These are phyloP conservation scores for Gadus chalcogrammus DNA, from an alignment of 2,113 vertebrate species.

Conservation along the genomic window DNA sequence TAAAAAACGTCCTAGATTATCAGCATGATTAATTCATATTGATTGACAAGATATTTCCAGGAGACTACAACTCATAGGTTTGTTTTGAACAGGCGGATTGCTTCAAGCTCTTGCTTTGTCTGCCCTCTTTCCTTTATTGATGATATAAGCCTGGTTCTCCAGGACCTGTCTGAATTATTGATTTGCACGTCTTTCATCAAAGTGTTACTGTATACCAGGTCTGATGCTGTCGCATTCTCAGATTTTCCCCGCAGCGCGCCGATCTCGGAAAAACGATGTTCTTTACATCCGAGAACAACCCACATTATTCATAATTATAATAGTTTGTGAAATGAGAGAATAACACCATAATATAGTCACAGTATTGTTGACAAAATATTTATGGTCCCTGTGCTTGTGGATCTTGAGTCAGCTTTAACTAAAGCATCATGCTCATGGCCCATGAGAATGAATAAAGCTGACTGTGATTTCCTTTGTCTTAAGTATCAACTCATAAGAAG, in stretches of 20 bases:
- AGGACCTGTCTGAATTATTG: conserved; percentile 62
- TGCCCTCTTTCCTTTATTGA: conserved; percentile 42
- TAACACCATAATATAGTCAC: no score
- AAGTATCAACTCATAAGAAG: conserved; percentile 36
- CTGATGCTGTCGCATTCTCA: conserved; percentile 33
- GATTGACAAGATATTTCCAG: conserved; percentile 35
- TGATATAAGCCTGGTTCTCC: conserved; percentile 45
- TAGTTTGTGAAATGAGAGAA: no score
- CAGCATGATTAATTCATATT: conserved; percentile 38
- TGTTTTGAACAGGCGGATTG: conserved; percentile 28
- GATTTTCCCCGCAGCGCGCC: conserved; percentile 28
- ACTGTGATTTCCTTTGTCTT: conserved; percentile 23
- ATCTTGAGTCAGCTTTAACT: no score
- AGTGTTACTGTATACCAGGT: conserved; percentile 54
- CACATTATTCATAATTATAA: neutral
- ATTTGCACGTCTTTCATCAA: conserved; percentile 54
- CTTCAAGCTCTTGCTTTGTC: conserved; percentile 35
- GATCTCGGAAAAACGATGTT: neutral
- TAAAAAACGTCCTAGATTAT: conserved; percentile 14
- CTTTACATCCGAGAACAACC: neutral
- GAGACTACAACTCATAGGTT: conserved; percentile 36
- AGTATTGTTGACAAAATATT: no score
- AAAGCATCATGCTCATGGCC: no score
- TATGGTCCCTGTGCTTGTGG: no score
- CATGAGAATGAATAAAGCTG: no score